phyloP scores from a whole-genome alignment of 2,888 invertebrate species.

The Zygothrica quintamaculata region DNA sequence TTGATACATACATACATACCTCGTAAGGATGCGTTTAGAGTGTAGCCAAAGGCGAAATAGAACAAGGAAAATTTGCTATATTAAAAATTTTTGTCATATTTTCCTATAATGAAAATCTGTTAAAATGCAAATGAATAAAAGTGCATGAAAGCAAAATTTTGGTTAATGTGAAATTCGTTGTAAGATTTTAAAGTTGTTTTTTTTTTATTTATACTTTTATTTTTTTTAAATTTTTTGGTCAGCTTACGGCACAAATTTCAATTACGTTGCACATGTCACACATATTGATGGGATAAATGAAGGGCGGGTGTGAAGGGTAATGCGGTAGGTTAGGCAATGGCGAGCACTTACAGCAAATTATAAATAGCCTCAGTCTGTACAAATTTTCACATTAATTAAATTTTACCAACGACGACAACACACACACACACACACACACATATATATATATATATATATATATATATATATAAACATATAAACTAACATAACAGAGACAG shows the following conservation, averaged over 20 bases:
- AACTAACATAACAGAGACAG: neutral
- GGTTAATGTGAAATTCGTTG: neutral
- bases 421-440: slow-evolving; percentile 33
- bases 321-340: slow-evolving; percentile 34
- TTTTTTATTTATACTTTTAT: no score
- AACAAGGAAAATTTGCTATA: slow-evolving; percentile 48
- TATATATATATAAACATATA: slow-evolving; percentile 3
- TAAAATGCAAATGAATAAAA: slow-evolving; percentile 10
- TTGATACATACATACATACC: slow-evolving; percentile 12
- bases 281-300: slow-evolving; percentile 17
- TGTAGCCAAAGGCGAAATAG: no score
- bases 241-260: slow-evolving; percentile 57
- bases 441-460: no score
- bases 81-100: slow-evolving; percentile 37
- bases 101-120: no score
- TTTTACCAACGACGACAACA: slow-evolving; percentile 69
- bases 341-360: slow-evolving; percentile 78
- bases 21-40: slow-evolving; percentile 18
- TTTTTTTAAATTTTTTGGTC: slow-evolving; percentile 9
- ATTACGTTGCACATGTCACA: slow-evolving; percentile 54
- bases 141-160: no score
- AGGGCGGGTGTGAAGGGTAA: neutral
- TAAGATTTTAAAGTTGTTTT: no score
- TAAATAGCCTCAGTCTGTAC: slow-evolving; percentile 81
- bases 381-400: slow-evolving; percentile 82